Evolutionary conservation across 2,797 vertebrate genomes (phyloP), one percentile per base, ranked within the genome.

Genomic region (Chlorospingus semifuscus): DNA sequence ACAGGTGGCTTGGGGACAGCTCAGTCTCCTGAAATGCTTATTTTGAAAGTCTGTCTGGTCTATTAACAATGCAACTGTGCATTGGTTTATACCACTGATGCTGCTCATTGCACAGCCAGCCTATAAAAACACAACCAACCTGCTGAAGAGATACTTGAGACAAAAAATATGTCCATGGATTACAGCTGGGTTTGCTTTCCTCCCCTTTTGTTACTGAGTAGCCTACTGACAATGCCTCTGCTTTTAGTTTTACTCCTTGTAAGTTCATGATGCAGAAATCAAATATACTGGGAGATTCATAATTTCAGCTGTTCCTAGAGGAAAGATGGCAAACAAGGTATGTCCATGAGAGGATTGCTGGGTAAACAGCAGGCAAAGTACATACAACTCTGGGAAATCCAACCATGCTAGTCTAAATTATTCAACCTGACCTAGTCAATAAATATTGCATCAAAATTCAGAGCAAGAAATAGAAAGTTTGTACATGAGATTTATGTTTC

Each of bases 401-500:
- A 94, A 55, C 85, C 85, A 93, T 47, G 60, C 57, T 75, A 87
- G 72, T 56, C 89, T 95, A 89, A 91, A 93, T 74, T 37, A 92
- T 90, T 87, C 91, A 92, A 95, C 64, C 90, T 93, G 64, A 89
- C 90, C 96, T 87, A 87, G 68, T 96, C 80, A 87, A 92, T 97
- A 96, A 97, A 97, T 97, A 97, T 68, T 97, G 87, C 72, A 96
- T 34, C 83, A 76, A 94, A 82, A 93, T 68, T 94, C 82, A 93
- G 92, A 94, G 85, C 15, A 95, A 93, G 90, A 92, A 97, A 95
- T 69, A 90, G 64, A 91, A 95, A 96, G 32, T 92, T 97, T 97
- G 95, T 96, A 95, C 74, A 76, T 93, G 92, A 97, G 94, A 97
- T 95, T 96, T 97, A 96, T 96, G 89, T 94, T 97, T 97, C 83